These are phyloP conservation scores for Thrips palmi DNA, from an alignment of 1,140 invertebrate genomes.

Conservation along the genomic window DNA sequence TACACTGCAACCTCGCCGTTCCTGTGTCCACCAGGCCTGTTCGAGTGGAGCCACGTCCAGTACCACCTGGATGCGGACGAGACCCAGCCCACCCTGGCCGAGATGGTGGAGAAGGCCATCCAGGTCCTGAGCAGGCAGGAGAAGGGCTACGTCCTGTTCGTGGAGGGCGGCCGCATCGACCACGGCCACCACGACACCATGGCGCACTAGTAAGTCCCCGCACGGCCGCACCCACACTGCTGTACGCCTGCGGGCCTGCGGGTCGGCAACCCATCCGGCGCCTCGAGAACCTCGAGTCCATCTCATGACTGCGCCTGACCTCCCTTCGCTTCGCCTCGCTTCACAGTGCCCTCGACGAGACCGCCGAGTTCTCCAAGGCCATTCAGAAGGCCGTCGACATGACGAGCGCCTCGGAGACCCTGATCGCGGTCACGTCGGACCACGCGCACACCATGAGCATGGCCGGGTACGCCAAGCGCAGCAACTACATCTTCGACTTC, in stretches of 20 bases:
- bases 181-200: constrained; percentile 48
- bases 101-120: constrained; percentile 69
- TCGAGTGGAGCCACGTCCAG: no score
- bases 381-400: no score
- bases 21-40: no score
- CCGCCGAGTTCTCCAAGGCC: constrained; percentile 45
- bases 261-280: no score
- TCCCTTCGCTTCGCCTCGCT: no score
- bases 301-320: no score
- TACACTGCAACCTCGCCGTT: no score
- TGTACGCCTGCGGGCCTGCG: no score
- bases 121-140: constrained; percentile 44
- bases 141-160: constrained; percentile 50
- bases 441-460: constrained; percentile 43
- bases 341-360: constrained; percentile 46
- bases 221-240: not conserved
- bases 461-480: constrained; percentile 46
- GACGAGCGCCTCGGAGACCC: constrained; percentile 39
- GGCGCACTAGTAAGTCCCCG: not conserved
- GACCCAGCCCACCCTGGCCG: constrained; percentile 45
- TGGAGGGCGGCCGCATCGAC: constrained; percentile 47
- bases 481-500: constrained; percentile 40
- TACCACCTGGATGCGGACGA: no score
- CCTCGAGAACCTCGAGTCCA: no score
- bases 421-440: constrained; percentile 46